Percentiles rank a stretch among this genome's conserved stretches.
These are phyloP conservation scores for Porites australiensis DNA, from an alignment of 64 coral and sea anemone genomes.

Conservation along the genomic window DNA sequence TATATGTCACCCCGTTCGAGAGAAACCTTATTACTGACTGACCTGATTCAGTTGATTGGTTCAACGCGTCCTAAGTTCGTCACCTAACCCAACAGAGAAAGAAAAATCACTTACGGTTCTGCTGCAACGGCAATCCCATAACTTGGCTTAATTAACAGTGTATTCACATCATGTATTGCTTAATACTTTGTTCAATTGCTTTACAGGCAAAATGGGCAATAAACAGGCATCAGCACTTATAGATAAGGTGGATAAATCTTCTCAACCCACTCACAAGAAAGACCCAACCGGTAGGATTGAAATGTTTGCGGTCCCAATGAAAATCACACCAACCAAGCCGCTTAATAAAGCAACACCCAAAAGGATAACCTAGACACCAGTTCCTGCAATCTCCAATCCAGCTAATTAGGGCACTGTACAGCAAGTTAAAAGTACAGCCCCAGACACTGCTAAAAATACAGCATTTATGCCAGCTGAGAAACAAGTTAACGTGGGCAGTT, in stretches of 20 bases:
- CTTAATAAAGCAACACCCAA: constrained; percentile 13
- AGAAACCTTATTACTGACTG: too few species aligned
- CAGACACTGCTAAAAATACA: not conserved
- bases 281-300: constrained; percentile 42
- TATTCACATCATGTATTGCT: not conserved
- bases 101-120: too few species aligned
- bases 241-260: constrained; percentile 21
- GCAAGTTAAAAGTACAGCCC: not conserved
- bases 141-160: too few species aligned
- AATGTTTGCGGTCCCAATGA: constrained; percentile 58
- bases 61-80: too few species aligned
- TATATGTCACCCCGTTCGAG: too few species aligned
- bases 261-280: constrained; percentile 15
- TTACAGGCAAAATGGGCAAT: constrained; percentile 45
- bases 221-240: not conserved
- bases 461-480: not conserved
- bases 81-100: too few species aligned
- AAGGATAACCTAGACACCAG: constrained; percentile 13
- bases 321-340: constrained; percentile 61
- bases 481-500: not conserved
- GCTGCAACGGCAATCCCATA: too few species aligned
- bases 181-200: not conserved
- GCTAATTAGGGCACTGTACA: not conserved
- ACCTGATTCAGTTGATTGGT: too few species aligned
- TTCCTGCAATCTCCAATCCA: not conserved